Evolutionary conservation across 2,888 invertebrate species (phyloP).

Genomic region (Pomacea canaliculata): DNA sequence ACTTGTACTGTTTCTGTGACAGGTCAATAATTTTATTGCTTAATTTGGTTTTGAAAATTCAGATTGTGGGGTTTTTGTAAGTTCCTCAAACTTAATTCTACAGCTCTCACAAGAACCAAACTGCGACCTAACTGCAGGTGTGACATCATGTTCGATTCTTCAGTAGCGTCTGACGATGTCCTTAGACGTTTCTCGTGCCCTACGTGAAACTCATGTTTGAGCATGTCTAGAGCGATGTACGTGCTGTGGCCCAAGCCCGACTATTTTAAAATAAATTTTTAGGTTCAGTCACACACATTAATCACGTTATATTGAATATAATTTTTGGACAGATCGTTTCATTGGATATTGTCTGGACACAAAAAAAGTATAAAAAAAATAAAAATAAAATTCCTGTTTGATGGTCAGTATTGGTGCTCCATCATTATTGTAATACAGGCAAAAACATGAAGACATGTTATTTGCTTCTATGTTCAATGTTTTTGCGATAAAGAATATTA

Average conservation of each 20-base stretch:
- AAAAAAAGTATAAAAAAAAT: no score
- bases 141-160: constrained; percentile 10
- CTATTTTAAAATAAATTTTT: neutral
- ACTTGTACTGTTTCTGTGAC: no score
- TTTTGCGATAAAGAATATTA: no score
- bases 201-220: neutral
- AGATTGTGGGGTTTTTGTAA: no score
- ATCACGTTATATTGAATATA: neutral
- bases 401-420: no score
- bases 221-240: constrained; percentile 16
- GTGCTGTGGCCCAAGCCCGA: constrained; percentile 11
- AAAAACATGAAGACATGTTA: no score
- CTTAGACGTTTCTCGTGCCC: constrained; percentile 4
- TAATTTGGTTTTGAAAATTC: no score
- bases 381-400: no score
- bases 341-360: neutral
- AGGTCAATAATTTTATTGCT: no score
- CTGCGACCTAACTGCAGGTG: constrained; percentile 2
- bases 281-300: neutral
- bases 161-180: constrained; percentile 1
- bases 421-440: no score
- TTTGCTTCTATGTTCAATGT: no score
- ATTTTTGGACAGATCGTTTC: neutral
- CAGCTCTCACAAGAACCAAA: neutral
- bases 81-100: neutral